Evolutionary conservation across 30 jellyfish, hydroid and myxozoan genomes (phyloP).

Genomic region (Turritopsis dohrnii): DNA sequence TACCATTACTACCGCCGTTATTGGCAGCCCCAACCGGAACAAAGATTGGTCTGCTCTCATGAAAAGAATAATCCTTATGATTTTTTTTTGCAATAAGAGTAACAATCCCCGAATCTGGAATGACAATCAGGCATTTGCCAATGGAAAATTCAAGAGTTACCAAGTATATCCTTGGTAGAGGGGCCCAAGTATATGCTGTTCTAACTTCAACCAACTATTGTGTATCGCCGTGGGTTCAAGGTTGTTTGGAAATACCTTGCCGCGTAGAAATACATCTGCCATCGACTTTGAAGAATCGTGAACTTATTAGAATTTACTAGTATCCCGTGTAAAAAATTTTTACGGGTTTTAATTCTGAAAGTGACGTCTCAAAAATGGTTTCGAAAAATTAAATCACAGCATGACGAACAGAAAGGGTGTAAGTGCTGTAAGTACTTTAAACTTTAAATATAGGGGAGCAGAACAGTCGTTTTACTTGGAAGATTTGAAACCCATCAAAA

Average conservation of each 20-base stretch:
- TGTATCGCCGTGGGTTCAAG: not conserved
- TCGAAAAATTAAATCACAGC: too few species aligned
- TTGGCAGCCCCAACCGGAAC: not conserved
- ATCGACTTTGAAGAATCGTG: not conserved
- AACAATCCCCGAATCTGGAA: not conserved
- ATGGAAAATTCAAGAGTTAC: not conserved
- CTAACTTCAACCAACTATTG: not conserved
- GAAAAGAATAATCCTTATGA: not conserved
- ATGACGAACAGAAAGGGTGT: too few species aligned
- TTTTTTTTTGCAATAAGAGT: not conserved
- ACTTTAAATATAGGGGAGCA: too few species aligned
- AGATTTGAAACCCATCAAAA: too few species aligned
- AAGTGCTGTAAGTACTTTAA: too few species aligned
- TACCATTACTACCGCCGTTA: not conserved
- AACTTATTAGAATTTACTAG: not conserved
- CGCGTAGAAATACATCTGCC: not conserved
- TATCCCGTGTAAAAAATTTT: too few species aligned
- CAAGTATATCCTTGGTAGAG: not conserved
- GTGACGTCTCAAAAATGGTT: too few species aligned
- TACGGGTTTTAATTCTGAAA: too few species aligned
- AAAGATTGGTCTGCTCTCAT: not conserved
- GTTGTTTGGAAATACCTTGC: not conserved
- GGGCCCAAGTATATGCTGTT: not conserved
- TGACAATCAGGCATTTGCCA: not conserved
- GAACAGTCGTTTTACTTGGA: too few species aligned